Base-by-base conservation (phyloP, 2,888 invertebrate species). In the Stenoptilia bipunctidactyla region DNA sequence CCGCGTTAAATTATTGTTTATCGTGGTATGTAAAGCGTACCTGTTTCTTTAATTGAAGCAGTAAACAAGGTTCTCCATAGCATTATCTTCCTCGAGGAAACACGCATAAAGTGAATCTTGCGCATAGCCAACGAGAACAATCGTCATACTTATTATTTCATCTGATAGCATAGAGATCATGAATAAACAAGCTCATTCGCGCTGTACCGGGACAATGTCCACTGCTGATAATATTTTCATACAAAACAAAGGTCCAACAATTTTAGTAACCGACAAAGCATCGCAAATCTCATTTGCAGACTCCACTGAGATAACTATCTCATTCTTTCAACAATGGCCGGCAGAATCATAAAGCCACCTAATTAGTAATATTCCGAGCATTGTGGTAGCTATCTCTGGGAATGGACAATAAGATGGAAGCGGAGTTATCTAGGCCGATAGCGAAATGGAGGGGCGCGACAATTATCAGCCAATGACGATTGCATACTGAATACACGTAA, bases 291-390 rank as follows among this genome's bases (percentile, higher is more conserved):
- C 73, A 77, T 72, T 76, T 72, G 76, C 75, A 69, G 75, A 75
- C 76, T 70, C 74, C 68, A 66, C 66, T 62, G 70, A 72, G 80
- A 82, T 80, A 76, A 72, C 74, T 73, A 80, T 82, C 80, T 79
- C 68, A 72, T 73, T 79, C 77, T 80, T 80, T 75, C 79, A 75
- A 83, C 79, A 80, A 80, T 80, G 77, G 77, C 63, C 66, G 66
- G 63, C 64, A 63, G 59, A 64, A 69, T 79, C 79, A 83, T 83
- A 80, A 80, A 76, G 70, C 74, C 61, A 68, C 74, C 82, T 83
- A 83, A 82, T 83, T 83, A 83, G 82, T 80, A 80, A 82, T 83
- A 82, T 80, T 77, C 76, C 71, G 63, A 68, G 77, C 79, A 79
- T 80, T 80, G 79, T 76, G 66, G 69, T 54, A 51, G 66, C 56